These are phyloP conservation scores for Pagetopsis macropterus DNA, from an alignment of 2,797 vertebrate genomes.

Conservation along the genomic window DNA sequence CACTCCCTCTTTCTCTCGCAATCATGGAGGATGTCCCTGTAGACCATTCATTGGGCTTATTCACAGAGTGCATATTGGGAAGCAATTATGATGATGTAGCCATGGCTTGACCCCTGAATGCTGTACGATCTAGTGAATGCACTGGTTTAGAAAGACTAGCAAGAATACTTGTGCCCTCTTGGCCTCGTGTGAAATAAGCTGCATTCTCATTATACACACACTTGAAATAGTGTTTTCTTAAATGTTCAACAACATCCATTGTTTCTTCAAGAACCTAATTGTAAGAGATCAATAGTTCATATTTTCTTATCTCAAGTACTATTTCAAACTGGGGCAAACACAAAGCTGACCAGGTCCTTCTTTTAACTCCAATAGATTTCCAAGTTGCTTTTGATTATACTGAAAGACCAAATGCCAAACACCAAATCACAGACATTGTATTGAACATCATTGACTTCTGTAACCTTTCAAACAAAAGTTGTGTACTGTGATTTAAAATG, in stretches of 20 bases:
- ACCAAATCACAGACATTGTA: conserved; percentile 9
- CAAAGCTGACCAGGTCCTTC: conserved; percentile 7
- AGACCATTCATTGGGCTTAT: conserved; percentile 54
- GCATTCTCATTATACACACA: too few species aligned
- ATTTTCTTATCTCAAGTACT: conserved; percentile 18
- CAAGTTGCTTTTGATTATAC: neutral
- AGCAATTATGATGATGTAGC: conserved; percentile 14
- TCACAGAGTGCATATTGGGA: conserved; percentile 28
- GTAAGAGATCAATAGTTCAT: conserved; percentile 36
- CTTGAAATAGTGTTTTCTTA: too few species aligned
- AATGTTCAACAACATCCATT: neutral
- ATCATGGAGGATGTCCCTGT: conserved; percentile 11
- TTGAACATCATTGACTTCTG: neutral
- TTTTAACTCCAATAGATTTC: conserved; percentile 3
- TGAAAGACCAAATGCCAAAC: conserved; percentile 17
- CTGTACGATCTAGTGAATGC: conserved; percentile 10
- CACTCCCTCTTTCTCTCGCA: neutral
- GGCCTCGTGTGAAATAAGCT: neutral
- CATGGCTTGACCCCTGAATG: conserved; percentile 29
- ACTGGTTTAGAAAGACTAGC: conserved; percentile 21
- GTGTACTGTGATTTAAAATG: conserved; percentile 15
- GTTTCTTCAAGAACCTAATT: conserved; percentile 7
- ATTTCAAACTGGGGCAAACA: conserved; percentile 23
- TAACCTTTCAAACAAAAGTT: conserved; percentile 19
- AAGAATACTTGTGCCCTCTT: conserved; percentile 13